Conservation (phyloP, 2,797 vertebrate genomes). For the Poecilia picta region DNA sequence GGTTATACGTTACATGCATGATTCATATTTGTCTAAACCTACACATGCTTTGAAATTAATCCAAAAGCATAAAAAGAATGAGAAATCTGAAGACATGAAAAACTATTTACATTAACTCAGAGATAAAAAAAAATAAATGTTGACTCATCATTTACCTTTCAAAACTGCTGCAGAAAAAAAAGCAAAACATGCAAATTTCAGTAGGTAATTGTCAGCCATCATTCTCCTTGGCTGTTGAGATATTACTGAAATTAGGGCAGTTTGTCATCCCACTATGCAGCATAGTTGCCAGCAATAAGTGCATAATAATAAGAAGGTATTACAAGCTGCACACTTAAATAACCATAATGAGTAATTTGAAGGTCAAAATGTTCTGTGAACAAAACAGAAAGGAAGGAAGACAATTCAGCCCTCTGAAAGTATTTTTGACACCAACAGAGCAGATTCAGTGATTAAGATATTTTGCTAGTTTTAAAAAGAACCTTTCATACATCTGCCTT, state of each 20-base stretch:
- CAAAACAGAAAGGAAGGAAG: not conserved
- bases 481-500: slow-evolving; percentile 46
- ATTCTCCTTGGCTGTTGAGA: slow-evolving; percentile 5
- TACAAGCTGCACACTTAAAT: slow-evolving; percentile 10
- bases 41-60: not conserved
- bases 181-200: not conserved
- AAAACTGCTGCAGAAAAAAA: not conserved
- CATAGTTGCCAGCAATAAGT: slow-evolving; percentile 4
- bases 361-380: slow-evolving; percentile 38
- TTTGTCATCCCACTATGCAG: slow-evolving; percentile 15
- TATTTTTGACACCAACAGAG: slow-evolving; percentile 56
- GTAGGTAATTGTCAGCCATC: not conserved
- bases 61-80: not conserved
- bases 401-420: slow-evolving; percentile 32
- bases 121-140: not conserved
- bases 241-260: slow-evolving; percentile 2
- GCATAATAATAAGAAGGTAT: slow-evolving; percentile 4
- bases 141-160: not conserved
- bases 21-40: not conserved
- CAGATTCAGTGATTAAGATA: slow-evolving; percentile 51
- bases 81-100: not conserved
- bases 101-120: not conserved
- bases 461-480: slow-evolving; percentile 51
- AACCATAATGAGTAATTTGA: slow-evolving; percentile 19
- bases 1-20: not conserved